Conservation (phyloP, 2,797 vertebrate species). For the Agapornis canus region DNA sequence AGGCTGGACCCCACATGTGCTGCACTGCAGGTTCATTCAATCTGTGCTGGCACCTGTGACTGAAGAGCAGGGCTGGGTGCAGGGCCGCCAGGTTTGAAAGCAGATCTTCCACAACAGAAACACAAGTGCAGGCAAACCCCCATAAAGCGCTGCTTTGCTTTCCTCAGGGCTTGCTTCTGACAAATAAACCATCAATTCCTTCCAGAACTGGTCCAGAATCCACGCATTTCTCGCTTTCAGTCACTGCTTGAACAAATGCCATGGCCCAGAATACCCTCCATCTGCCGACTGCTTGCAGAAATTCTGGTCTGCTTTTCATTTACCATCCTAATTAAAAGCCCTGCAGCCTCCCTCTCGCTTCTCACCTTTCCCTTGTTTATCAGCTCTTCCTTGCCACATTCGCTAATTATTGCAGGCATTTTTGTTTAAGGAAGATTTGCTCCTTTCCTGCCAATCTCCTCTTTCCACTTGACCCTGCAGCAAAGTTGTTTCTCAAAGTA, state of each 20-base stretch:
- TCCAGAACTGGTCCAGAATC: neutral
- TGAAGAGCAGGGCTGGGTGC: neutral
- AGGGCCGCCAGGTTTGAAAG: neutral
- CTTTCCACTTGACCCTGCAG: neutral
- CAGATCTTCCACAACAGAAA: neutral
- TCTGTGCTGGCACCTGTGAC: fast-evolving
- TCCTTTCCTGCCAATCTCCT: constrained; percentile 16
- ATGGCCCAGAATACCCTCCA: neutral
- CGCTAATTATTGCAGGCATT: constrained; percentile 4
- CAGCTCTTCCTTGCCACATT: neutral
- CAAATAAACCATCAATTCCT: neutral
- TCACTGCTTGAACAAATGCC: neutral
- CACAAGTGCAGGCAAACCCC: neutral
- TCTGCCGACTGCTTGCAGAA: constrained; percentile 9
- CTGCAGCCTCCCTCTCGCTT: constrained; percentile 1
- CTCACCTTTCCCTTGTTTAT: constrained; percentile 32
- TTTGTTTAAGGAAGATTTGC: constrained; percentile 5
- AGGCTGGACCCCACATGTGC: fast-evolving
- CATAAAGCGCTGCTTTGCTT: neutral
- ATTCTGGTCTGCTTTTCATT: neutral
- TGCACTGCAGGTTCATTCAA: neutral
- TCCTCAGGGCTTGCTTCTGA: neutral
- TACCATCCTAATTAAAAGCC: constrained; percentile 24
- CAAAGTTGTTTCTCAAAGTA: neutral
- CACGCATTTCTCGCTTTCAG: neutral